Evolutionary conservation across 2,797 vertebrate genomes (phyloP).

Genomic region (Hoplostethus atlanticus): DNA sequence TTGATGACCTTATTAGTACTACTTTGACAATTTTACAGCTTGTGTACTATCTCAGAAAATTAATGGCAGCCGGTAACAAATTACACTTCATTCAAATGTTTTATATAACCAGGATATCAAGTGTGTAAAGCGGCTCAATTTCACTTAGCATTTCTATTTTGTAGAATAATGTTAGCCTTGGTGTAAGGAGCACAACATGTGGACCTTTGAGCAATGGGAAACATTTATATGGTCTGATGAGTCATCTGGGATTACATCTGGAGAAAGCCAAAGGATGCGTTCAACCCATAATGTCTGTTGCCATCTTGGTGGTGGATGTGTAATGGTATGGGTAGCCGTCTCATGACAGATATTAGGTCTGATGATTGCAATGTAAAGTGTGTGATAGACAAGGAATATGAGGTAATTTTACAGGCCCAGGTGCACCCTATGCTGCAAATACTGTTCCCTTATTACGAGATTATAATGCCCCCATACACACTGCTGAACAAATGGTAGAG

Average conservation of each 20-base stretch:
- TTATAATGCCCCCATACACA: conserved; percentile 37
- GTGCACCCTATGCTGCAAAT: conserved; percentile 50
- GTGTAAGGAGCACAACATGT: background rate
- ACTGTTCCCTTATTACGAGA: conserved; percentile 36
- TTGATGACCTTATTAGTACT: background rate
- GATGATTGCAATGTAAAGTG: conserved; percentile 60
- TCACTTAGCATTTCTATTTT: background rate
- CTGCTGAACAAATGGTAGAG: conserved; percentile 40
- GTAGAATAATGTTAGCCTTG: no score
- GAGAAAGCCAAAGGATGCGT: conserved; percentile 49
- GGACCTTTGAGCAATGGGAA: background rate
- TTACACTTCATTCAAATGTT: background rate
- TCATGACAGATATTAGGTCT: conserved; percentile 55
- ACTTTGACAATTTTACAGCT: background rate
- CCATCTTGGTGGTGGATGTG: conserved; percentile 33
- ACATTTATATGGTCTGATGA: background rate
- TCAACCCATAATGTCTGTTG: conserved; percentile 46
- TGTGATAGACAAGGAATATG: conserved; percentile 52
- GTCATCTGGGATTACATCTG: conserved; percentile 32
- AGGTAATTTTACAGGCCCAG: conserved; percentile 43
- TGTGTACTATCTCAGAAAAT: background rate
- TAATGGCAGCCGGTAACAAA: background rate
- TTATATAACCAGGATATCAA: background rate
- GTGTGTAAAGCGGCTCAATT: background rate
- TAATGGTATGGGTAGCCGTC: conserved; percentile 45